Base-by-base conservation (phyloP, 1,140 invertebrate species). In the Phymastichus coffea region DNA sequence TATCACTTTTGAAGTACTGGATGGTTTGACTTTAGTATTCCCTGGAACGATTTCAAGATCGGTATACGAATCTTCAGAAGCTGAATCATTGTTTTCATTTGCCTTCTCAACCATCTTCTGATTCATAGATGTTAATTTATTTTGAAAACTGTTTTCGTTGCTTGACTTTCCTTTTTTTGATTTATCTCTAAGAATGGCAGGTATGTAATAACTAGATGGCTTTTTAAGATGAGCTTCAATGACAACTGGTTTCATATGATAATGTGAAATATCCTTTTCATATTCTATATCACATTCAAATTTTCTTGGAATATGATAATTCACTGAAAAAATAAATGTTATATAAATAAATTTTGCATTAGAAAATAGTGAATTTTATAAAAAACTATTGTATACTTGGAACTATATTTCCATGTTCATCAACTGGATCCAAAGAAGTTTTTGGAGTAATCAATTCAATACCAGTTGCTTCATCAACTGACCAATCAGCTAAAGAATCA, bases 171-270 rank as follows among this genome's bases (percentile, higher is more conserved):
- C 14, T 33, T 33, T 8, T 33, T 33, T 33, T 33, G 30, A 8
- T 33, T 14, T 33, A 14, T 33, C 14, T 6, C 30, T 33, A 14
- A 33, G n/a, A n/a, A n/a, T n/a, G n/a, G n/a, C n/a, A n/a, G n/a
- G n/a, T n/a, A n/a, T n/a, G n/a, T 61, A 48, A 41, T 12, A 54
- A 12, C 23, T 47, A 23, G 41, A 15, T 14, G 57, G 28, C 26
- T 55, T 55, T 41, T 61, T 55, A 10, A 55, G 35, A 46, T 54
- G 44, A 30, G 43, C 43, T 49, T 61, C 40, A 23, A 48, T 20
- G 20, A 54, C 33, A 7, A 49, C 41, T 40, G 51, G 43, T 19
- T 7, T 25, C n/a, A n/a, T n/a, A n/a, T n/a, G n/a, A n/a, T n/a
- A n/a, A n/a, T n/a, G n/a, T n/a, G n/a, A n/a, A n/a, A n/a, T n/a